Conservation (phyloP, 2,797 vertebrate genomes). For the Parambassis ranga region DNA sequence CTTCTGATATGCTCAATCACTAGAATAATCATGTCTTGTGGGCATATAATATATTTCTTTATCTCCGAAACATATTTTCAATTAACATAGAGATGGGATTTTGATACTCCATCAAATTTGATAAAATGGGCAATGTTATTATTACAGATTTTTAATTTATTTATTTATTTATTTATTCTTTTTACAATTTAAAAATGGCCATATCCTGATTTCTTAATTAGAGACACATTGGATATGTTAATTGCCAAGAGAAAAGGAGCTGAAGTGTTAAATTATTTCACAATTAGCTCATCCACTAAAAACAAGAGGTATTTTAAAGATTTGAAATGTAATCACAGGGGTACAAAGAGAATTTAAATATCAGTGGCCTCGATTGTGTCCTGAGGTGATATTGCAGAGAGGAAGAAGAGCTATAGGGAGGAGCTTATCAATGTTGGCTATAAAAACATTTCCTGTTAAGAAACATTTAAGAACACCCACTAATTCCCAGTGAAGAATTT, state of each 20-base stretch:
- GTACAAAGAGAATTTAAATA: slow-evolving; percentile 50
- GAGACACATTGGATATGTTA: slow-evolving; percentile 58
- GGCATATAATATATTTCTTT: slow-evolving; percentile 40
- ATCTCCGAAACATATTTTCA: slow-evolving; percentile 54
- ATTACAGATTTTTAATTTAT: background rate
- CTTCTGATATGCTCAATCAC: slow-evolving; percentile 29
- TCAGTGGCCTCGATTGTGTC: slow-evolving; percentile 48
- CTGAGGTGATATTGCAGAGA: slow-evolving; percentile 42
- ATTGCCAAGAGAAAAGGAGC: slow-evolving; percentile 62
- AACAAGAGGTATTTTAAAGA: slow-evolving; percentile 48
- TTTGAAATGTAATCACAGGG: slow-evolving; percentile 55
- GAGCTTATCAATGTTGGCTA: slow-evolving; percentile 38
- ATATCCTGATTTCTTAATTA: slow-evolving; percentile 62
- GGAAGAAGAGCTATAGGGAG: slow-evolving; percentile 18
- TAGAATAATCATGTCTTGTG: slow-evolving; percentile 34
- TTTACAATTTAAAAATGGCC: slow-evolving; percentile 53
- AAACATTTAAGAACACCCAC: background rate
- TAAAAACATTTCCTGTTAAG: slow-evolving; percentile 37
- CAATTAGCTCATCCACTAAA: slow-evolving; percentile 49
- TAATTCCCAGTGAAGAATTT: background rate
- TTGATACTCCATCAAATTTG: slow-evolving; percentile 58
- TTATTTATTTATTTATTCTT: slow-evolving; percentile 9
- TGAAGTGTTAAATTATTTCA: slow-evolving; percentile 69
- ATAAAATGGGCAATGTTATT: slow-evolving; percentile 29
- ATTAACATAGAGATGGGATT: slow-evolving; percentile 59